Base-by-base conservation (phyloP, 2,113 vertebrate species). In the Sinocyclocheilus grahami region DNA sequence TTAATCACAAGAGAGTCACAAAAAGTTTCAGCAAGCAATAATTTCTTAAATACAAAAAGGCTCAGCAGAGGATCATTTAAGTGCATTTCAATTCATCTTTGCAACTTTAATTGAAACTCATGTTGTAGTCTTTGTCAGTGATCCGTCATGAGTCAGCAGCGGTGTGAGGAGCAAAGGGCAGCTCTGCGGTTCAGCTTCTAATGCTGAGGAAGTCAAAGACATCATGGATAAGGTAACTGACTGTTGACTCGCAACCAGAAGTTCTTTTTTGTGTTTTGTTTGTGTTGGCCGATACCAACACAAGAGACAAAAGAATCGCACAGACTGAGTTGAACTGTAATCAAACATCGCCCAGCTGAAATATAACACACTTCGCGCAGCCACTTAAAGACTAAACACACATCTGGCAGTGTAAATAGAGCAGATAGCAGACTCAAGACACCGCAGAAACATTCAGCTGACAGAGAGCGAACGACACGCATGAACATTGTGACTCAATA, bases 381-480 rank as follows among this genome's bases (percentile, higher is more conserved):
- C 11, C 72, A 46, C 46, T 75, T 24, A 24, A 24, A 75, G 39
- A 46, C 39, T 46, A 75, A 75, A 75, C 72, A 75, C 72, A 46
- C 72, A 11, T 11, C 69, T 39, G 69, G 4, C 3, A 71, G 69
- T 20, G 33, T 71, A 39, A 71, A 71, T 10, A 71, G 33, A 71
- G 69, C 69, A 71, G 69, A 33, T 71, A 71, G 16, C 8, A 33
- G 46, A 48, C 46, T 48, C 11, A 48, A 71, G 18, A 71, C 69
- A 20, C 67, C 67, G 0, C 69, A 71, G 69, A 22, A 11, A 37
- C 33, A 10, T 71, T 71, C 69, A 71, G 37, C 18, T 11, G 51
- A 67, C 33, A 84, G 82, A 75, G 27, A 67, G 72, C 72, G 5
- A n/a, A 20, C n/a, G 69, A 65, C 55, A 22, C 86, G 20, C 71